A percentile compares a stretch with the other conserved stretches of the same genome.
Evolutionary conservation across 1,140 invertebrate genomes (phyloP).

Genomic region (Diplogasteroides magnus): DNA sequence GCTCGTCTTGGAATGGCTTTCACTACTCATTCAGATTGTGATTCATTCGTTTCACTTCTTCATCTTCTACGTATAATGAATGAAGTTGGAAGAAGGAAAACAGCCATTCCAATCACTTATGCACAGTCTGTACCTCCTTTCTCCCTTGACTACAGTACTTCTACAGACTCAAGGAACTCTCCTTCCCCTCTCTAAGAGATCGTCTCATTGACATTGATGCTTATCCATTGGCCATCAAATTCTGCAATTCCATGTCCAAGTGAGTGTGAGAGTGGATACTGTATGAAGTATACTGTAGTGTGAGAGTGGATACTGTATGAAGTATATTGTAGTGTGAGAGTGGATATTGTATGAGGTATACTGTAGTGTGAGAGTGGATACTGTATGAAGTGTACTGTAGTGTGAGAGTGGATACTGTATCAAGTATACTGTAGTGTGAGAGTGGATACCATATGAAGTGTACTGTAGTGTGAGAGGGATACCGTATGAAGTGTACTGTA

Average conservation of each 20-base stretch:
- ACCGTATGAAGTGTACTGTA: background rate
- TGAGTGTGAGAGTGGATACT: slow-evolving; percentile 74
- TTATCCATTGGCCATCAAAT: slow-evolving; percentile 82
- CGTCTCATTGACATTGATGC: slow-evolving; percentile 79
- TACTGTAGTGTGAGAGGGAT: background rate
- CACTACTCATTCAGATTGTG: slow-evolving; percentile 70
- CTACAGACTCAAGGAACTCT: slow-evolving; percentile 70
- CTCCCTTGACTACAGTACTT: background rate
- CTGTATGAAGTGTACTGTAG: no score
- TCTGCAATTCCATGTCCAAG: slow-evolving; percentile 76
- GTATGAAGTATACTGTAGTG: slow-evolving; percentile 88
- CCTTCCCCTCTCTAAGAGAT: slow-evolving; percentile 74
- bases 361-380: no score
- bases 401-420: no score
- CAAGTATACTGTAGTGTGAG: no score
- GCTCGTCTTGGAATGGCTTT: slow-evolving; percentile 93
- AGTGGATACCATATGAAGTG: no score
- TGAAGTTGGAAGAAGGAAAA: slow-evolving; percentile 74
- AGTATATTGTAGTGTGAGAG: no score
- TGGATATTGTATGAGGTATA: no score
- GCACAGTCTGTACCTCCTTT: slow-evolving; percentile 65
- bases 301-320: slow-evolving; percentile 61
- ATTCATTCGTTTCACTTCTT: slow-evolving; percentile 81
- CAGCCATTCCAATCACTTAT: slow-evolving; percentile 83
- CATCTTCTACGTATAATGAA: slow-evolving; percentile 81